phyloP scores from a whole-genome alignment of 2,113 vertebrate species.

The Carassius gibelio region DNA sequence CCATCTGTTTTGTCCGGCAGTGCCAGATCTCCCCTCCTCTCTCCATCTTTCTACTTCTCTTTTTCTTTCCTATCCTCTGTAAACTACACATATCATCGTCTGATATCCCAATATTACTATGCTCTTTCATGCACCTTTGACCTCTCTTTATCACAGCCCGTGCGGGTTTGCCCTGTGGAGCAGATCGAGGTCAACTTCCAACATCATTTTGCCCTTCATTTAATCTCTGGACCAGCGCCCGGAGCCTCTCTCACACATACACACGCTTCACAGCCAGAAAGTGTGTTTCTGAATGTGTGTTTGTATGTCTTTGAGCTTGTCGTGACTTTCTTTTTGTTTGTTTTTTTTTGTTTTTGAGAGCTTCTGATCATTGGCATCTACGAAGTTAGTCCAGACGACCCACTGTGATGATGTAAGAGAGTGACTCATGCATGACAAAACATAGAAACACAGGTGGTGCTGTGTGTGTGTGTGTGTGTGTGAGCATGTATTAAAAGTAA shows the following conservation, averaged over 20 bases:
- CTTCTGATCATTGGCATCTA: slow-evolving; percentile 3
- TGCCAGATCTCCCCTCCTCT: slow-evolving; percentile 32
- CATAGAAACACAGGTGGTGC: slow-evolving; percentile 6
- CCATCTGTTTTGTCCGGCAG: slow-evolving; percentile 11
- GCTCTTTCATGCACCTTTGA: slow-evolving; percentile 1
- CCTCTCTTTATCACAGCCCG: not conserved
- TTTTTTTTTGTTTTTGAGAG: not conserved
- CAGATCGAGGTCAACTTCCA: slow-evolving; percentile 9
- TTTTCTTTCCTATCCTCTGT: slow-evolving; percentile 3
- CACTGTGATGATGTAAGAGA: not conserved
- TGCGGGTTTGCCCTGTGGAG: slow-evolving; percentile 2
- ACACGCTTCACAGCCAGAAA: not conserved
- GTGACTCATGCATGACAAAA: slow-evolving; percentile 20
- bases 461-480: not conserved
- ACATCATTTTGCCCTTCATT: slow-evolving; percentile 28
- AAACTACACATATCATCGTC: not conserved
- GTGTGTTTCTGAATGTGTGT: slow-evolving; percentile 14
- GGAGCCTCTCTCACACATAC: not conserved
- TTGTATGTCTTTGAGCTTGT: not conserved
- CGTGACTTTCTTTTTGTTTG: slow-evolving; percentile 5
- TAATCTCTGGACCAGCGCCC: not conserved
- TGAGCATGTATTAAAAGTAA: not conserved
- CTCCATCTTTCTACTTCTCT: not conserved
- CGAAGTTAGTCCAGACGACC: not conserved
- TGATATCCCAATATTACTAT: not conserved